Evolutionary conservation across 2,113 vertebrate genomes (phyloP).

Genomic region (Pseudopipra pipra): DNA sequence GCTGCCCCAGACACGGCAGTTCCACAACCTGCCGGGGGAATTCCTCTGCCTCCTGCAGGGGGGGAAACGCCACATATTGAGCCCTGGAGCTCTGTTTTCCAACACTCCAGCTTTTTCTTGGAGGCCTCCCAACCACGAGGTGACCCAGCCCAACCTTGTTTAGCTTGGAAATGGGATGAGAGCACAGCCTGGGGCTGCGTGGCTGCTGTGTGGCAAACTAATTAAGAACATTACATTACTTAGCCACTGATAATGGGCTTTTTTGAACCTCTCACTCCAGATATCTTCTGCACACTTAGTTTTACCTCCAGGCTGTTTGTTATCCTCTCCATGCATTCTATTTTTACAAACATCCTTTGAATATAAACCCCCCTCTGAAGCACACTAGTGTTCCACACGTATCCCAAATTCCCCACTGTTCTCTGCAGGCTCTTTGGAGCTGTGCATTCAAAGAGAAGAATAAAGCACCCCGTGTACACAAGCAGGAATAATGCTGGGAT

Average conservation of each 20-base stretch:
- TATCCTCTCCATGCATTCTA: not conserved
- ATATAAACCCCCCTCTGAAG: not conserved
- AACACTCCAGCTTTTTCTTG: not conserved
- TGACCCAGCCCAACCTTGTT: not conserved
- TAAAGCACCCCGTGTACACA: not conserved
- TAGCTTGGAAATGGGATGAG: not conserved
- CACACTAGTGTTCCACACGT: not conserved
- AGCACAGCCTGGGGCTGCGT: not conserved
- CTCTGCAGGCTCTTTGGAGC: not conserved
- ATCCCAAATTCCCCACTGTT: not conserved
- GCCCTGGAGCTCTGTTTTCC: not conserved
- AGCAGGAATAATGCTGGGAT: not conserved
- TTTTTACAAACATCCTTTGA: slow-evolving; percentile 10
- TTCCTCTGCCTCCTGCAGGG: not conserved
- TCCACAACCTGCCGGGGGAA: too few species aligned
- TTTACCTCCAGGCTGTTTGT: slow-evolving; percentile 42
- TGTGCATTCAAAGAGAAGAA: not conserved
- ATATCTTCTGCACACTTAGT: slow-evolving; percentile 18
- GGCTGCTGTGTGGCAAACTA: slow-evolving; percentile 10
- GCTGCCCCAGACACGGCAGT: not conserved
- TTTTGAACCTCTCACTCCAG: not conserved
- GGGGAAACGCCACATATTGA: not conserved
- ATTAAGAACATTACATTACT: slow-evolving; percentile 40
- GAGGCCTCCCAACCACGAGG: not conserved
- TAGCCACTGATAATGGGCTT: not conserved